Evolutionary conservation across 2,797 vertebrate genomes (phyloP).

Genomic region (Paedocypris micromegethes): DNA sequence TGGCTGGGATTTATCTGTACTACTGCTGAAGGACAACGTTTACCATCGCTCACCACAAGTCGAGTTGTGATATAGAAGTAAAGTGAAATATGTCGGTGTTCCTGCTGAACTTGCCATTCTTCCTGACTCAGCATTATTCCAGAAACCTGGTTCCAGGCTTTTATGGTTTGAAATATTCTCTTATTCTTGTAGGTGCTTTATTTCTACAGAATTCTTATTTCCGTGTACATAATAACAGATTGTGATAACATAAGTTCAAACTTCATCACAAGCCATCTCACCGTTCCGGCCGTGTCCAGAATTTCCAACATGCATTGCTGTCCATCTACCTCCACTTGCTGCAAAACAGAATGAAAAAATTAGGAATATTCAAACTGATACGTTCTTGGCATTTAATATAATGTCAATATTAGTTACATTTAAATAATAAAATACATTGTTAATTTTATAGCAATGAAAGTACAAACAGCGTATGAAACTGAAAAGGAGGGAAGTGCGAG

Average conservation of each 20-base stretch:
- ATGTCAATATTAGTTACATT: neutral
- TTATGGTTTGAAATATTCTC: no score
- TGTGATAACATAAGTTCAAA: neutral
- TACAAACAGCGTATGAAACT: slow-evolving; percentile 1
- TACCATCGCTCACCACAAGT: slow-evolving; percentile 44
- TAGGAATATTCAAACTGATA: neutral
- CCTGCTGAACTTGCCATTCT: neutral
- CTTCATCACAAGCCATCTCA: slow-evolving; percentile 55
- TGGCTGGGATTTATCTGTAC: slow-evolving; percentile 30
- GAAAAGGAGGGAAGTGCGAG: slow-evolving; percentile 37
- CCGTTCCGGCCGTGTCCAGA: slow-evolving; percentile 86
- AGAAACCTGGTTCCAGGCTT: no score
- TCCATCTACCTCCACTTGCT: slow-evolving; percentile 89
- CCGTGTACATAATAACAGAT: no score
- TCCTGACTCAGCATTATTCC: no score
- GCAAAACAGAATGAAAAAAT: slow-evolving; percentile 48
- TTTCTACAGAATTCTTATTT: no score
- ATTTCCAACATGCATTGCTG: slow-evolving; percentile 90
- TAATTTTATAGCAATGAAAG: neutral
- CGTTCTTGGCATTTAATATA: neutral
- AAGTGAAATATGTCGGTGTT: slow-evolving; percentile 14
- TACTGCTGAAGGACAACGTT: slow-evolving; percentile 37
- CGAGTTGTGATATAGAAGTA: slow-evolving; percentile 27
- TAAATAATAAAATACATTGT: neutral
- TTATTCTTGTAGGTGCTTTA: no score